Evolutionary conservation across 2,888 invertebrate genomes (phyloP).

Genomic region (Philereme vetulata): DNA sequence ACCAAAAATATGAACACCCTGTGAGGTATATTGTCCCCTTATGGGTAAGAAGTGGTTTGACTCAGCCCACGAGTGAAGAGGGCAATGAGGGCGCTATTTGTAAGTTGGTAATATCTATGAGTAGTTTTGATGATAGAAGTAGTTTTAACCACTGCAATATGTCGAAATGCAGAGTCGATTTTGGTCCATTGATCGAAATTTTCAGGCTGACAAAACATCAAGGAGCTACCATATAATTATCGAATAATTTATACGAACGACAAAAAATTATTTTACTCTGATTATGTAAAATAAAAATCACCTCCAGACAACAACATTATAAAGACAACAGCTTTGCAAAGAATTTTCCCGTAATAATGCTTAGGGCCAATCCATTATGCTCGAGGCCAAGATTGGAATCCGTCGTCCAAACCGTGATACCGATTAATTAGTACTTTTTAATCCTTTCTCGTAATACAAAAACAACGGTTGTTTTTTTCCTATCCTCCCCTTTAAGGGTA

Average conservation of each 20-base stretch:
- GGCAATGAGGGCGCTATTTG: slow-evolving; percentile 20
- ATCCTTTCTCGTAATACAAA: slow-evolving; percentile 47
- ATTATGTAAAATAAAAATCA: background rate
- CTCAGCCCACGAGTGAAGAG: slow-evolving; percentile 16
- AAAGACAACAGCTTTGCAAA: slow-evolving; percentile 9
- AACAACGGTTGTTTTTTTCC: slow-evolving; percentile 36
- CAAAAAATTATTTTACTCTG: no score
- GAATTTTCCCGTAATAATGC: slow-evolving; percentile 19
- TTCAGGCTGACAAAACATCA: no score
- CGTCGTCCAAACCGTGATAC: slow-evolving; percentile 28
- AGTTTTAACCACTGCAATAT: no score
- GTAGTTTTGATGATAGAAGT: slow-evolving; percentile 3
- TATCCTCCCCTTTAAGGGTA: slow-evolving; percentile 5
- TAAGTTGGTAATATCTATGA: slow-evolving; percentile 18
- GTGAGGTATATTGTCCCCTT: slow-evolving; percentile 19
- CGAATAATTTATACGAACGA: no score
- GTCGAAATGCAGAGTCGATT: no score
- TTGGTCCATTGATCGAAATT: no score
- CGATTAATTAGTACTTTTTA: slow-evolving; percentile 48
- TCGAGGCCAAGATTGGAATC: slow-evolving; percentile 26
- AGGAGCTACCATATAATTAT: no score
- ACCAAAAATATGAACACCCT: slow-evolving; percentile 2
- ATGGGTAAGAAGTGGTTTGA: slow-evolving; percentile 24
- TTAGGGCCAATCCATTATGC: slow-evolving; percentile 26
- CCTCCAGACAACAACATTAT: background rate